Evolutionary conservation across 1,140 invertebrate genomes (phyloP).

Genomic region (Macrostomum lignano): DNA sequence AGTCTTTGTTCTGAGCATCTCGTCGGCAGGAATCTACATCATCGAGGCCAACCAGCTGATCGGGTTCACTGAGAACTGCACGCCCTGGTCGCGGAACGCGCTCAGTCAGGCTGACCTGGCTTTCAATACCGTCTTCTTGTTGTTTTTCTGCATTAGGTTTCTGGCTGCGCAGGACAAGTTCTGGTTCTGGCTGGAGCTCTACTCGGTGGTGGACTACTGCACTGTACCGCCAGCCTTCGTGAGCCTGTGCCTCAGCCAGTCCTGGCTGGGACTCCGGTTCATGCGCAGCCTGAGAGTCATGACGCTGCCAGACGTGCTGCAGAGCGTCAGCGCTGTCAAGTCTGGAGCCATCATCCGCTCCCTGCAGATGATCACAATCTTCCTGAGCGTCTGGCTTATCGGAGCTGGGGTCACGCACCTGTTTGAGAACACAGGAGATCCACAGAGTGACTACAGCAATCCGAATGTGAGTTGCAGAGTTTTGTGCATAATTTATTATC

Average conservation of each 20-base stretch:
- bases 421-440: constrained; percentile 93
- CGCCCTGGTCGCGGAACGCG: no score
- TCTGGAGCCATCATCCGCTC: constrained; percentile 89
- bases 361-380: constrained; percentile 87
- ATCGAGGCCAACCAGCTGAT: no score
- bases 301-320: constrained; percentile 83
- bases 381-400: constrained; percentile 85
- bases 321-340: constrained; percentile 94
- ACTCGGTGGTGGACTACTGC: constrained; percentile 1
- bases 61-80: no score
- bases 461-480: no score
- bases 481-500: no score
- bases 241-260: neutral
- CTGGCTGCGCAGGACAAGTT: constrained; percentile 1
- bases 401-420: constrained; percentile 84
- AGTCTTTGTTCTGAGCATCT: no score
- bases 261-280: constrained; percentile 8
- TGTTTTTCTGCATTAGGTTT: constrained; percentile 3
- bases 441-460: constrained; percentile 63
- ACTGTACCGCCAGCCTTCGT: neutral
- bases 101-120: no score
- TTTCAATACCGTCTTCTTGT: neutral
- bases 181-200: constrained; percentile 3
- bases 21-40: no score
- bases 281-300: constrained; percentile 8